Percentiles rank a stretch among this genome's conserved stretches.
These are phyloP conservation scores for Eutrigla gurnardus DNA, from an alignment of 2,797 vertebrate genomes.

Conservation along the genomic window DNA sequence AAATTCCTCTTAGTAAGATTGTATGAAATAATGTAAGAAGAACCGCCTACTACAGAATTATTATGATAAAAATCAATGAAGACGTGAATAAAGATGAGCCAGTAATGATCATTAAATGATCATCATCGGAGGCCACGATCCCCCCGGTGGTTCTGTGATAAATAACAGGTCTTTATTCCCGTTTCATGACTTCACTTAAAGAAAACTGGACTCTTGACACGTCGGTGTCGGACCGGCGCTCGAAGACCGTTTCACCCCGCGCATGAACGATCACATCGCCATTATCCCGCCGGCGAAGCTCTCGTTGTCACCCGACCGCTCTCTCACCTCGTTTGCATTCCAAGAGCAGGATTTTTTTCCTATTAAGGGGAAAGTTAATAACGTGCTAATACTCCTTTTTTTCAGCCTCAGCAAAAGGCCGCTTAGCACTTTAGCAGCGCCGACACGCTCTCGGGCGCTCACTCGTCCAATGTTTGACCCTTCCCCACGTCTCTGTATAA, in stretches of 20 bases:
- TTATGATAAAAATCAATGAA: slow-evolving; percentile 51
- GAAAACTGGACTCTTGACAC: slow-evolving; percentile 60
- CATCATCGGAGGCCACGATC: slow-evolving; percentile 15
- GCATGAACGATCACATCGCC: slow-evolving; percentile 69
- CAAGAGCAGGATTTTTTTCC: slow-evolving; percentile 72
- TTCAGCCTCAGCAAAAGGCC: slow-evolving; percentile 74
- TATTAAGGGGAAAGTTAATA: slow-evolving; percentile 78
- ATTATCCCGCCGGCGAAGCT: slow-evolving; percentile 62
- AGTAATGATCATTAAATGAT: slow-evolving; percentile 52
- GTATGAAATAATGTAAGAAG: not conserved
- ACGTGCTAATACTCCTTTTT: slow-evolving; percentile 78
- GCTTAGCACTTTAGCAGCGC: slow-evolving; percentile 63
- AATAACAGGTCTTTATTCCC: slow-evolving; percentile 45
- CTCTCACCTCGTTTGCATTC: slow-evolving; percentile 77
- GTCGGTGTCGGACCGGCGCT: slow-evolving; percentile 26
- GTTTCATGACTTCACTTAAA: slow-evolving; percentile 54
- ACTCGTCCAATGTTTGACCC: slow-evolving; percentile 51
- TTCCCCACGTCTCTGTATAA: slow-evolving; percentile 53
- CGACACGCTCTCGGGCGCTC: slow-evolving; percentile 47
- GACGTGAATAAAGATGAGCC: slow-evolving; percentile 67
- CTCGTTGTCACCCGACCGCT: slow-evolving; percentile 63
- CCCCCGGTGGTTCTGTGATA: slow-evolving; percentile 40
- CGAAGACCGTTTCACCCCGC: slow-evolving; percentile 40
- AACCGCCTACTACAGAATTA: too few species aligned
- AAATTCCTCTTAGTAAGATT: not conserved